phyloP scores from a whole-genome alignment of 2,888 invertebrate genomes.

The Hypsopygia costalis region DNA sequence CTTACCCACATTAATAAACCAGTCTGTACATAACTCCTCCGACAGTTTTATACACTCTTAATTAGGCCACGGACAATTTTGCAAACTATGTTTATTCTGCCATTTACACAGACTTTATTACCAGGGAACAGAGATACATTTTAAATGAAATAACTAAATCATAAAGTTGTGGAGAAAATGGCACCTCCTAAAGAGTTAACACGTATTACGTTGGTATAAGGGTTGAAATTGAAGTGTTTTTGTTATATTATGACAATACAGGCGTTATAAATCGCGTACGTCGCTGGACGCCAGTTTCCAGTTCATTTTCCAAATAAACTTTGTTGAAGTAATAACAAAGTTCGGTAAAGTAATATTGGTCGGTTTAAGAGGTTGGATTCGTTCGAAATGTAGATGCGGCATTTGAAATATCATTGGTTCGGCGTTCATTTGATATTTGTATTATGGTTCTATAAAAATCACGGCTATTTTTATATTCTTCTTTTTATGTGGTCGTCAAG shows the following conservation, averaged over 20 bases:
- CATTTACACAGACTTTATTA: conserved; percentile 9
- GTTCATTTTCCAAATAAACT: conserved; percentile 71
- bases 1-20: neutral
- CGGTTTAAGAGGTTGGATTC: conserved; percentile 13
- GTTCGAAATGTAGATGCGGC: conserved; percentile 26
- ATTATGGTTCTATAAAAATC: too few relatives aligned
- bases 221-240: conserved; percentile 28
- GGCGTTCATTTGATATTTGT: too few relatives aligned
- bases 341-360: conserved; percentile 54
- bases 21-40: conserved; percentile 4
- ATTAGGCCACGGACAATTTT: conserved; percentile 14
- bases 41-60: conserved; percentile 16
- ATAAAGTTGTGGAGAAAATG: conserved; percentile 12
- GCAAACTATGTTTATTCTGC: neutral
- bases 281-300: conserved; percentile 58
- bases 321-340: conserved; percentile 64
- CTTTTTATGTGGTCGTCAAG: too few relatives aligned
- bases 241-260: conserved; percentile 22
- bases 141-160: conserved; percentile 12
- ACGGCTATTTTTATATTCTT: too few relatives aligned
- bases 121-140: conserved; percentile 9
- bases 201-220: conserved; percentile 26
- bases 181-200: conserved; percentile 5
- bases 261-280: conserved; percentile 51
- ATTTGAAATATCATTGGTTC: too few relatives aligned